Percentiles rank a stretch among this genome's conserved stretches.
Evolutionary conservation across 2,888 invertebrate genomes (phyloP).

Genomic region (Agonopterix subpropinquella): DNA sequence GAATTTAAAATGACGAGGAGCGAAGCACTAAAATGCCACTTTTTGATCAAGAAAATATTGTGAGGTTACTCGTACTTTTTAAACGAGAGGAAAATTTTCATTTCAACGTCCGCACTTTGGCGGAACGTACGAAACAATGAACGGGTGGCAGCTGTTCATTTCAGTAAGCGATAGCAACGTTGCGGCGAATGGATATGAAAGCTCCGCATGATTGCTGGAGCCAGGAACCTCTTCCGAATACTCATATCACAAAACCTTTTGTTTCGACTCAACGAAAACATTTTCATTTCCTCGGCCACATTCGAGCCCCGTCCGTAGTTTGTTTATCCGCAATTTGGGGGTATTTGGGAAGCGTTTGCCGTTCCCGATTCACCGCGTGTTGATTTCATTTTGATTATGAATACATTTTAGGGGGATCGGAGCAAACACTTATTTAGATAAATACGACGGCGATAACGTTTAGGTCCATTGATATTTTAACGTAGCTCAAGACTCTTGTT

Average conservation of each 20-base stretch:
- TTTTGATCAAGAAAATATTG: slow-evolving; percentile 5
- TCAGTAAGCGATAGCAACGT: slow-evolving; percentile 44
- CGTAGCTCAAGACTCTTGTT: no score
- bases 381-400: slow-evolving; percentile 41
- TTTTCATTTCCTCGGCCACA: slow-evolving; percentile 43
- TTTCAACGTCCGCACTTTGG: slow-evolving; percentile 33
- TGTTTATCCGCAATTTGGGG: slow-evolving; percentile 47
- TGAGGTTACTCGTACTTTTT: slow-evolving; percentile 9
- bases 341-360: slow-evolving; percentile 28
- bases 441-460: slow-evolving; percentile 13
- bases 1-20: no score
- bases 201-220: slow-evolving; percentile 44
- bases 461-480: no score
- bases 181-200: slow-evolving; percentile 36
- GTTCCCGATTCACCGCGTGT: slow-evolving; percentile 31
- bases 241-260: slow-evolving; percentile 38
- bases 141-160: slow-evolving; percentile 48
- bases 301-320: slow-evolving; percentile 30
- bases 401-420: slow-evolving; percentile 29
- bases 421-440: slow-evolving; percentile 26
- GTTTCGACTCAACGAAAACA: slow-evolving; percentile 42
- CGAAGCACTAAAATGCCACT: not conserved
- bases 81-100: slow-evolving; percentile 28
- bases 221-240: slow-evolving; percentile 33
- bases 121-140: slow-evolving; percentile 43